These are phyloP conservation scores for Eupithecia inturbata DNA, from an alignment of 2,888 invertebrate species.

Conservation along the genomic window DNA sequence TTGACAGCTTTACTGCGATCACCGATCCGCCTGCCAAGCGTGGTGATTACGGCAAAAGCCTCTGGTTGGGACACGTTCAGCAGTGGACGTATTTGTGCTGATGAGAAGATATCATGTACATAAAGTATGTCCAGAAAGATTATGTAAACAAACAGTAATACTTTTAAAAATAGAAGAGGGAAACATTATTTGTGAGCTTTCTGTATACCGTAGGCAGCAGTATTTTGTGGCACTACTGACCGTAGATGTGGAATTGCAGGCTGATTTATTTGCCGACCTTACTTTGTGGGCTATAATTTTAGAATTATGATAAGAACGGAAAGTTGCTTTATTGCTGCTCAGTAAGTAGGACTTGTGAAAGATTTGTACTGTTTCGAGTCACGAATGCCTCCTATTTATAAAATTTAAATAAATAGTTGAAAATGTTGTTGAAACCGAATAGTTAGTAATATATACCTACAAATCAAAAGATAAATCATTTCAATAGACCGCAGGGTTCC, in stretches of 20 bases:
- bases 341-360: slow-evolving; percentile 14
- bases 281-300: slow-evolving; percentile 35
- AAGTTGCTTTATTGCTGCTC: slow-evolving; percentile 21
- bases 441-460: no score
- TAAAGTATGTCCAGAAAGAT: no score
- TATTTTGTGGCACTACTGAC: slow-evolving; percentile 28
- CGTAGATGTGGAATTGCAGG: slow-evolving; percentile 44
- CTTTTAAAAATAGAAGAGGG: neutral
- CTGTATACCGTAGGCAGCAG: neutral
- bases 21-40: no score
- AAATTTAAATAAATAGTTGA: neutral
- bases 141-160: no score
- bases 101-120: no score
- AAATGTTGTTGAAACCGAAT: neutral
- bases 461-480: no score
- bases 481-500: no score
- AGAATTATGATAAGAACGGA: slow-evolving; percentile 32
- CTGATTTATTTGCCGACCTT: slow-evolving; percentile 44
- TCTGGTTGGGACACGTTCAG: no score
- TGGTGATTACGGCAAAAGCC: no score
- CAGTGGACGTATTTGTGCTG: no score
- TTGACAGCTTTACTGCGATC: no score
- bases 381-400: slow-evolving; percentile 1
- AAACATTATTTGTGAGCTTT: neutral
- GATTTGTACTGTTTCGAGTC: slow-evolving; percentile 13